A percentile compares a stretch with the other conserved stretches of the same genome.
phyloP scores from a whole-genome alignment of 2,888 invertebrate genomes.

The Exocentrus adspersus region DNA sequence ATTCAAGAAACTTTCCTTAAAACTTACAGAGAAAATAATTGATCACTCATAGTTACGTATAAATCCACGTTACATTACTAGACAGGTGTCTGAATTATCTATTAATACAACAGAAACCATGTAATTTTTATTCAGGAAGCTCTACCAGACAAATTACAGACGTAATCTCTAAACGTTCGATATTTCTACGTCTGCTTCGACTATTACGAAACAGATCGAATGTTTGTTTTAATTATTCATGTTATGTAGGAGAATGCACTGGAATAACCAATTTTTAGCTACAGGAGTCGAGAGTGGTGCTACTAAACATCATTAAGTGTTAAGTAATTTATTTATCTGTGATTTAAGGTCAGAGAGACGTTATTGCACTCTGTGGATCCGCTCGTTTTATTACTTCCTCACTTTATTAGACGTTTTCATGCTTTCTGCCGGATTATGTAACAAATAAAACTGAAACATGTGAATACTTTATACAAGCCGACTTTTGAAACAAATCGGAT shows the following conservation, averaged over 20 bases:
- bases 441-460: no score
- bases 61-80: no score
- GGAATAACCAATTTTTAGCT: background rate
- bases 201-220: background rate
- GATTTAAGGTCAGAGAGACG: background rate
- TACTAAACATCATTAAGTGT: no score
- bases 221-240: background rate
- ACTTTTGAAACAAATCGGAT: no score
- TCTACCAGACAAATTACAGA: background rate
- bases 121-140: background rate
- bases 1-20: no score
- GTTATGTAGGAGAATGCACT: background rate
- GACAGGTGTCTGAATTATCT: no score
- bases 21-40: no score
- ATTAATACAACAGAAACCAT: background rate
- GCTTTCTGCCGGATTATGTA: background rate
- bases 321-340: background rate
- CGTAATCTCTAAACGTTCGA: background rate
- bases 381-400: background rate
- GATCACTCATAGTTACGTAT: no score
- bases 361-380: background rate
- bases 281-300: no score
- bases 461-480: no score
- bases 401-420: background rate
- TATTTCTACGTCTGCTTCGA: background rate